Evolutionary conservation across 2,113 vertebrate genomes (phyloP).

Genomic region (Podiceps cristatus): DNA sequence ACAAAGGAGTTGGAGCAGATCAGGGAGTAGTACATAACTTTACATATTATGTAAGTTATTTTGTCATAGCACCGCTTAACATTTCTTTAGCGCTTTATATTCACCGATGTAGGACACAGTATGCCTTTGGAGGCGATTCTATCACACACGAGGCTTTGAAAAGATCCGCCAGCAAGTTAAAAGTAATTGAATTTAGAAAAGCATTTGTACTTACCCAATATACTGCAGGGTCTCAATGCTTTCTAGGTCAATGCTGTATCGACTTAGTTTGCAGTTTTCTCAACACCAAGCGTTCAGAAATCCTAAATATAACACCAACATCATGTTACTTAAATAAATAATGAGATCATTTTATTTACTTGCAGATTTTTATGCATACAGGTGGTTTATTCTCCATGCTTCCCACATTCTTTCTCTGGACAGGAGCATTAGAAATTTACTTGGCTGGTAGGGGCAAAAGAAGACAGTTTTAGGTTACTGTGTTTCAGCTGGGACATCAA

Average conservation of each 20-base stretch:
- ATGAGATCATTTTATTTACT: not conserved
- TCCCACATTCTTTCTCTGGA: not conserved
- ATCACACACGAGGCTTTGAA: not conserved
- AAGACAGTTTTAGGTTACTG: not conserved
- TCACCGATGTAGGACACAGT: not conserved
- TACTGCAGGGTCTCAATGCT: not conserved
- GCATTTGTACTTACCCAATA: not conserved
- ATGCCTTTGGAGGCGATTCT: not conserved
- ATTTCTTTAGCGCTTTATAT: not conserved
- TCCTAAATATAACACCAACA: not conserved
- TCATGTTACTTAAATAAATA: not conserved
- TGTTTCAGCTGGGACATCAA: not conserved
- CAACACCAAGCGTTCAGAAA: not conserved
- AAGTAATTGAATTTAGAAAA: not conserved
- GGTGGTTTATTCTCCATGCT: not conserved
- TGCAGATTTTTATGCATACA: not conserved
- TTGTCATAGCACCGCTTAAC: not conserved
- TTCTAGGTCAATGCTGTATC: not conserved
- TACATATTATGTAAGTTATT: not conserved
- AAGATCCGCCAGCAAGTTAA: not conserved
- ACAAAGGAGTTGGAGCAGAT: not conserved
- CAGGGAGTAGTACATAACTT: not conserved
- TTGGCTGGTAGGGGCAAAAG: fast-evolving
- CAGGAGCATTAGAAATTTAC: not conserved
- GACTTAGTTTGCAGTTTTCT: not conserved